These are phyloP conservation scores for Semotilus atromaculatus DNA, from an alignment of 2,797 vertebrate species.

Conservation along the genomic window DNA sequence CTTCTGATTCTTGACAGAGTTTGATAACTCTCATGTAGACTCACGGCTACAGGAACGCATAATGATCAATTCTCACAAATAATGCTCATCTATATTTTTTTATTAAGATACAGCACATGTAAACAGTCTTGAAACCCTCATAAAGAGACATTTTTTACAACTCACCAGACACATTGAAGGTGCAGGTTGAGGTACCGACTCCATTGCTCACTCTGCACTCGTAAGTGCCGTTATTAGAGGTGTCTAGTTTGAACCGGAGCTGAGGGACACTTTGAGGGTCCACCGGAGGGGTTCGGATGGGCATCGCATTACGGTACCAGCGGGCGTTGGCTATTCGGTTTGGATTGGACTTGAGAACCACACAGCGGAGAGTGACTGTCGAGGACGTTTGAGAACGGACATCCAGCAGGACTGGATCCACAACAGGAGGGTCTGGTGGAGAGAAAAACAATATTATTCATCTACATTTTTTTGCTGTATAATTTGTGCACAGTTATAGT, in stretches of 20 bases:
- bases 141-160: not conserved
- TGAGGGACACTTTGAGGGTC: slow-evolving; percentile 88
- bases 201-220: slow-evolving; percentile 91
- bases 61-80: slow-evolving; percentile 3
- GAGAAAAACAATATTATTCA: not conserved
- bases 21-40: not conserved
- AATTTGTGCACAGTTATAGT: not conserved
- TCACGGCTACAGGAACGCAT: not conserved
- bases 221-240: slow-evolving; percentile 87
- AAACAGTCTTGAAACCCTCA: not conserved
- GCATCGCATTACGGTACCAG: slow-evolving; percentile 88
- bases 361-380: slow-evolving; percentile 85
- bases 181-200: slow-evolving; percentile 86
- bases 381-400: slow-evolving; percentile 85
- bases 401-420: slow-evolving; percentile 89
- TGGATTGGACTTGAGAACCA: slow-evolving; percentile 88
- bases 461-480: not conserved
- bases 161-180: slow-evolving; percentile 93
- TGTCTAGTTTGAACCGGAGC: slow-evolving; percentile 86
- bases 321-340: slow-evolving; percentile 83
- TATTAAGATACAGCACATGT: not conserved
- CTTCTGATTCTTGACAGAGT: no score
- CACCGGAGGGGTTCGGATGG: slow-evolving; percentile 73
- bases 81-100: not conserved
- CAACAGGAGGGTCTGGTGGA: slow-evolving; percentile 84